Conservation (phyloP, 2,888 invertebrate genomes). For the Cantharis lateralis region DNA sequence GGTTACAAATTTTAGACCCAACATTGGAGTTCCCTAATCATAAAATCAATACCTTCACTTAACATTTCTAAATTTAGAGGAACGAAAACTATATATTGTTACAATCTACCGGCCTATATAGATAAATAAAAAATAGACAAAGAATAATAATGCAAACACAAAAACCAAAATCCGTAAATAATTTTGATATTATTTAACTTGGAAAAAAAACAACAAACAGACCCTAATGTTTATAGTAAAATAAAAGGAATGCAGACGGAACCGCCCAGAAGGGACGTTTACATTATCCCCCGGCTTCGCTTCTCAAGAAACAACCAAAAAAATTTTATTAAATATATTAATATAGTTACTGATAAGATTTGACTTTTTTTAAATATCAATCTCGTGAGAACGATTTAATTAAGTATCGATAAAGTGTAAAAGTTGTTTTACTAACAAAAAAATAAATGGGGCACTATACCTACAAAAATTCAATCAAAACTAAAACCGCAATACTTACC, state of each 20-base stretch:
- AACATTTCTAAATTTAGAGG: not conserved
- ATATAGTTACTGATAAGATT: not conserved
- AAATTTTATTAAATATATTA: not conserved
- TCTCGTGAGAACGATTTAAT: not conserved
- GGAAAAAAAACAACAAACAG: not conserved
- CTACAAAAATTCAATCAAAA: not conserved
- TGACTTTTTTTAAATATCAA: not conserved
- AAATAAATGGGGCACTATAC: not conserved
- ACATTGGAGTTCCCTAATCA: not conserved
- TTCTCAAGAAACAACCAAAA: not conserved
- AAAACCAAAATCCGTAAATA: not conserved
- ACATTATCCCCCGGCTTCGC: not conserved
- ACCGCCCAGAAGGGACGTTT: not conserved
- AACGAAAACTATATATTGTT: not conserved
- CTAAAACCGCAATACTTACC: not conserved
- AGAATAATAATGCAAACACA: not conserved
- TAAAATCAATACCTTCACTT: not conserved
- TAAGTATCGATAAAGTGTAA: not conserved
- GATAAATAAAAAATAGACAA: not conserved
- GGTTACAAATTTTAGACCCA: slow-evolving; percentile 17
- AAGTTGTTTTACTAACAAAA: not conserved
- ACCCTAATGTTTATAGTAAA: not conserved
- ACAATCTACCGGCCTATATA: not conserved
- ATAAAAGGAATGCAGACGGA: not conserved
- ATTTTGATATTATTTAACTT: not conserved